Conservation (phyloP, 2,113 vertebrate species). For the Podilymbus podiceps region DNA sequence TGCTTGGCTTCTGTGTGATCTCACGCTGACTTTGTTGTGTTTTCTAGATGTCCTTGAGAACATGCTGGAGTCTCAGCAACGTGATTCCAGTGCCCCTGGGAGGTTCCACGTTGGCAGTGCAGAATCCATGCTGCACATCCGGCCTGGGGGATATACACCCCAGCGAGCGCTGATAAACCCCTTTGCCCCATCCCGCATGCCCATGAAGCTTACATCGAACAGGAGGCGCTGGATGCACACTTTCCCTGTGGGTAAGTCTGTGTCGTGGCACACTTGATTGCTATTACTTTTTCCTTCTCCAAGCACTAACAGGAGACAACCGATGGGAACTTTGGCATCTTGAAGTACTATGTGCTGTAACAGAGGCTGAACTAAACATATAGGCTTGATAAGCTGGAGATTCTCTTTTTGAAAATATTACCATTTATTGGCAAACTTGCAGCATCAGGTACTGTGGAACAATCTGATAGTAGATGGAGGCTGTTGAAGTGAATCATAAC, state of each 20-base stretch:
- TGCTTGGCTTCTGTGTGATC: background rate
- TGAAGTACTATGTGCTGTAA: background rate
- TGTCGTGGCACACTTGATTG: accelerated
- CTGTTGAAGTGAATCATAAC: background rate
- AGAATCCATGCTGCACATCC: slow-evolving; percentile 89
- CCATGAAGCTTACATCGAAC: slow-evolving; percentile 97
- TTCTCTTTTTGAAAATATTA: background rate
- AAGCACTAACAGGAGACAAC: background rate
- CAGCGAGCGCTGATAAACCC: slow-evolving; percentile 97
- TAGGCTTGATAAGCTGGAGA: background rate
- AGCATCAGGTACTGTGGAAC: background rate
- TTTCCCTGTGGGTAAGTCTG: slow-evolving; percentile 88
- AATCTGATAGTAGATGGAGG: background rate
- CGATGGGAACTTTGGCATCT: accelerated
- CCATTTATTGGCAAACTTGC: background rate
- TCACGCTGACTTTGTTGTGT: background rate
- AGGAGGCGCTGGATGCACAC: slow-evolving; percentile 98
- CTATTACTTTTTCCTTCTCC: background rate
- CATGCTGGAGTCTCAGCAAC: slow-evolving; percentile 86
- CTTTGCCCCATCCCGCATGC: slow-evolving; percentile 95
- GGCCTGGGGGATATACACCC: slow-evolving; percentile 85
- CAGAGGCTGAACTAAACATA: background rate
- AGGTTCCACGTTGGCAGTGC: slow-evolving; percentile 95
- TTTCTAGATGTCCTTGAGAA: slow-evolving; percentile 84
- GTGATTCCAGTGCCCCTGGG: slow-evolving; percentile 92